These are phyloP conservation scores for Coenonympha arcania DNA, from an alignment of 2,888 invertebrate species.

Conservation along the genomic window DNA sequence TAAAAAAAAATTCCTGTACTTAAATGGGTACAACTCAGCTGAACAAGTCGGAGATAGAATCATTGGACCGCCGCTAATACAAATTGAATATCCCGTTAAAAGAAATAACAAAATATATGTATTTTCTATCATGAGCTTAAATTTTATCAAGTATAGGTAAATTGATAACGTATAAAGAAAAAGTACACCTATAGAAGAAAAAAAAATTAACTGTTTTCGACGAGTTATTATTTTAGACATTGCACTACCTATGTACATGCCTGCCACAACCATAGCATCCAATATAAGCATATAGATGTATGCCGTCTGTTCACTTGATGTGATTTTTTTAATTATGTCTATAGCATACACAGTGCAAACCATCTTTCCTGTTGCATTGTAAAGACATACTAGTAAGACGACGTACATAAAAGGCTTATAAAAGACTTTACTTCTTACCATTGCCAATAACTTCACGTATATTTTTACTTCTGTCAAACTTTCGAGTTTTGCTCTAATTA, in stretches of 20 bases:
- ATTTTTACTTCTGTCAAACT: no score
- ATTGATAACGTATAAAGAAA: slow-evolving; percentile 6
- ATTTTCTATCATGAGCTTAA: background rate
- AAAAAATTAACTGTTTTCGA: slow-evolving; percentile 31
- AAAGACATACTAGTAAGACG: background rate
- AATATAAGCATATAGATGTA: slow-evolving; percentile 18
- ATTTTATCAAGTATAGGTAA: slow-evolving; percentile 7
- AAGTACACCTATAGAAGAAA: background rate
- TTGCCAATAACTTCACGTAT: background rate
- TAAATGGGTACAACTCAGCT: slow-evolving; percentile 37
- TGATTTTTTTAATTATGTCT: slow-evolving; percentile 17
- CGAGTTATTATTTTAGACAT: slow-evolving; percentile 31
- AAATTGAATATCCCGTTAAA: slow-evolving; percentile 15
- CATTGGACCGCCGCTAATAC: slow-evolving; percentile 31
- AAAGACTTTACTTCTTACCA: slow-evolving; percentile 13
- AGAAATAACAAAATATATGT: slow-evolving; percentile 10
- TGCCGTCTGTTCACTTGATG: slow-evolving; percentile 8
- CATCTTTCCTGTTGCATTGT: slow-evolving; percentile 14
- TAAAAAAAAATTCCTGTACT: slow-evolving; percentile 40
- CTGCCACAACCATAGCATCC: slow-evolving; percentile 25
- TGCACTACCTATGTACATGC: slow-evolving; percentile 34
- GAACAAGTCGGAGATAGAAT: slow-evolving; percentile 33
- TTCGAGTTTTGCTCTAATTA: background rate
- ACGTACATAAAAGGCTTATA: slow-evolving; percentile 15
- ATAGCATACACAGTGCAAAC: slow-evolving; percentile 6